Evolutionary conservation across 2,113 vertebrate genomes (phyloP), one percentile per base, ranked within the genome.

Genomic region (Ictidomys tridecemlineatus): DNA sequence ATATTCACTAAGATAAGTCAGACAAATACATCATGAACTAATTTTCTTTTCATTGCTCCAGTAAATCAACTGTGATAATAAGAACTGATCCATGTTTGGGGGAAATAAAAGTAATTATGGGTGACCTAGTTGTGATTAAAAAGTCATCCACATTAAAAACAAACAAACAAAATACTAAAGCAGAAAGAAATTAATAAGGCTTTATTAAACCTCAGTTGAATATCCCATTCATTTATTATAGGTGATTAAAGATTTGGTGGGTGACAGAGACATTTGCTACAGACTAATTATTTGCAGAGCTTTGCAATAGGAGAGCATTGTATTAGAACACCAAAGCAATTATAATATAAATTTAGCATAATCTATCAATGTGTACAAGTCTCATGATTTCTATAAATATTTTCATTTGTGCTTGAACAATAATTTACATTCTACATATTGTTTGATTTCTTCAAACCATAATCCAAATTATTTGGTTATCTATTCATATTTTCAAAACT

Each of bases 41-140:
- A 87, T 98, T 96, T 92, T 76, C 56, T 72, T 91, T 87, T 96
- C 42, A 90, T 85, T 58, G 65, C 65, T 26, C 12, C n/a, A 61
- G 13, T 56, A 91, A 97, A 53, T 93, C 45, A 91, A 37, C 56
- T 80, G 30, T 82, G 42, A 94, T n/a, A 84, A 80, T 85, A 37
- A 87, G 70, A 83, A 85, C 11, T 92, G 88, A 92, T 20, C 70
- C 42, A 26, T 72, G 12, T 42, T 48, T 37, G 85, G 48, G 5
- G 11, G 13, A 9, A 10, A 4, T 89, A 86, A 88, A 48, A 70
- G 18, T 85, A 95, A 80, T 94, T 48, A 91, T 1, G 56, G 22
- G 8, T 77, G 28, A 89, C 18, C 17, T 74, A 77, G 77, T 73
- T 22, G 77, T 53, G 22, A 77, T 73, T 70, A 67, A 94, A 80